phyloP scores from a whole-genome alignment of 2,113 vertebrate species.

The Megaceryle maxima region DNA sequence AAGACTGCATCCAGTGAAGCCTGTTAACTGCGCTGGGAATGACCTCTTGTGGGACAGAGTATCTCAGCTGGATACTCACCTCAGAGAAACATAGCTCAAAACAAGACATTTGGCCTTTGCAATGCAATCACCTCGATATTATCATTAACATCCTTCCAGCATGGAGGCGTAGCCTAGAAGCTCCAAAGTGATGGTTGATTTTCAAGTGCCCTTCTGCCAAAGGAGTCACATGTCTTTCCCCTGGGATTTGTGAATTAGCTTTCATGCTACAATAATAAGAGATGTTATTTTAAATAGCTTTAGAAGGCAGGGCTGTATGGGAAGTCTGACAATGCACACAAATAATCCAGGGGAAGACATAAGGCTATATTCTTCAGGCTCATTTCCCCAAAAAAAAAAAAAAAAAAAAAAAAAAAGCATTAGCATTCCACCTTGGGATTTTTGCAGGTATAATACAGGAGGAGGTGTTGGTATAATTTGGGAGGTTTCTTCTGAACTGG shows the following conservation, averaged over 20 bases:
- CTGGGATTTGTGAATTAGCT: neutral
- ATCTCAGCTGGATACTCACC: constrained; percentile 50
- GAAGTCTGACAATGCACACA: neutral
- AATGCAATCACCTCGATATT: constrained; percentile 23
- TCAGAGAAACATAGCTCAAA: constrained; percentile 66
- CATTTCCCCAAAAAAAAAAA: neutral
- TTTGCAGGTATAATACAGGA: neutral
- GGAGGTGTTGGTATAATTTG: neutral
- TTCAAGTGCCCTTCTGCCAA: neutral
- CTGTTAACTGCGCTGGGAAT: constrained; percentile 6
- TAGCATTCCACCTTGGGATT: neutral
- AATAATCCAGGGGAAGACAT: neutral
- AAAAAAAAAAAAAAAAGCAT: neutral
- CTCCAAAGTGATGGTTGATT: neutral
- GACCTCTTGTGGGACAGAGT: neutral
- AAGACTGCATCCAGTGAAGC: neutral
- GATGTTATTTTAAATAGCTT: neutral
- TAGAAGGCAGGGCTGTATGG: neutral
- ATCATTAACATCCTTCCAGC: constrained; percentile 11
- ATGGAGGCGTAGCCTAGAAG: neutral
- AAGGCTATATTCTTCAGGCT: neutral
- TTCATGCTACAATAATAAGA: neutral
- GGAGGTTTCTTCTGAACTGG: neutral
- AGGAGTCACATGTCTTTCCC: neutral
- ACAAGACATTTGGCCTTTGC: constrained; percentile 37